A percentile compares a stretch with the other conserved stretches of the same genome.
Conservation (phyloP, 2,113 vertebrate species). For the Rhea pennata region DNA sequence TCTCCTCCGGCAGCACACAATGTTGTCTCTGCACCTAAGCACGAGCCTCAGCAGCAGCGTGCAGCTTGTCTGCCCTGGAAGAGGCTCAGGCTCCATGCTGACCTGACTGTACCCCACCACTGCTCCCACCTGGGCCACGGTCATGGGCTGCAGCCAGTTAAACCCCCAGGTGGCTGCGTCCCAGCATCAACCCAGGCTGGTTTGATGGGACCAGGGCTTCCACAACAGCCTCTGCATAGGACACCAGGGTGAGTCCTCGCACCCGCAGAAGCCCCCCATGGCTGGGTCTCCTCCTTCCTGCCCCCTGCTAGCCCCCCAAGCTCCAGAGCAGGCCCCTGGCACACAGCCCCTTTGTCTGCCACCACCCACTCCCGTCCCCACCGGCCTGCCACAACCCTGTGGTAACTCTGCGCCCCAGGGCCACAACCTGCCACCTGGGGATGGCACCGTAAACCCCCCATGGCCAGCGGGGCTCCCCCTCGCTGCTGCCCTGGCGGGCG, state of each 20-base stretch:
- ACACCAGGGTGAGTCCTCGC: rapidly evolving
- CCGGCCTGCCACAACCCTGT: no score
- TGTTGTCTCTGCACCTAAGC: no score
- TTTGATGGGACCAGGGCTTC: rapidly evolving
- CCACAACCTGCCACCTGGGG: no score
- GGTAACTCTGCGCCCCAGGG: no score
- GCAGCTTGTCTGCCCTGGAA: no score
- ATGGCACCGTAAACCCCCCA: rapidly evolving
- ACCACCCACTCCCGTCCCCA: rapidly evolving
- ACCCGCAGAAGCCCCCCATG: no score
- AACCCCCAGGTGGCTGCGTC: rapidly evolving
- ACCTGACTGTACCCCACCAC: rapidly evolving
- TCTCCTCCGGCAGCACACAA: no score
- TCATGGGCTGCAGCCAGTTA: not conserved
- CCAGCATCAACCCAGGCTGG: rapidly evolving
- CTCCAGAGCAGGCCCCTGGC: rapidly evolving
- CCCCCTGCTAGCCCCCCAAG: rapidly evolving
- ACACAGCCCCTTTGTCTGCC: rapidly evolving
- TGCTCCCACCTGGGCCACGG: not conserved
- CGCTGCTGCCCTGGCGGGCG: no score
- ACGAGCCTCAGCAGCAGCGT: no score
- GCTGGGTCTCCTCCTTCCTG: no score
- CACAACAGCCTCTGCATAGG: rapidly evolving
- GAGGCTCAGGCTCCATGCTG: rapidly evolving
- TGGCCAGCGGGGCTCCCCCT: no score